Conservation (phyloP, 1,140 invertebrate species). For the Neodiprion pinetum region DNA sequence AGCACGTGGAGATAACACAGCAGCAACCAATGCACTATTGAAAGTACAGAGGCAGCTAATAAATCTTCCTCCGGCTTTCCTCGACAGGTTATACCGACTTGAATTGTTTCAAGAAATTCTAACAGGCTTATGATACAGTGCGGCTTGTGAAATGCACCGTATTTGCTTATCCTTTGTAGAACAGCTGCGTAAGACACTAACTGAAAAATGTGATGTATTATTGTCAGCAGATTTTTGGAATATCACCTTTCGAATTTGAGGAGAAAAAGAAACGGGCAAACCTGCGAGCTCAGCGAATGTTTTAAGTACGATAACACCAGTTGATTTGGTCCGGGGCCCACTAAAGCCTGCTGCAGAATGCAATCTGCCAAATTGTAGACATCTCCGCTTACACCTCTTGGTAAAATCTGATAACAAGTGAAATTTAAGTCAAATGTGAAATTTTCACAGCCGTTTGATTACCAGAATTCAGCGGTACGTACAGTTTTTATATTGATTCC, state of each 20-base stretch:
- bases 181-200: slow-evolving; percentile 90
- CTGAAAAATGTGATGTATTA: slow-evolving; percentile 51
- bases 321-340: slow-evolving; percentile 90
- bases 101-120: slow-evolving; percentile 84
- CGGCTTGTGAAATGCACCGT: slow-evolving; percentile 86
- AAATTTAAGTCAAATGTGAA: slow-evolving; percentile 14
- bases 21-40: slow-evolving; percentile 82
- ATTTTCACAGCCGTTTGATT: slow-evolving; percentile 5
- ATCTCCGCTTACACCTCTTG: slow-evolving; percentile 87
- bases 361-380: slow-evolving; percentile 92
- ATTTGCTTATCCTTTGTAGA: slow-evolving; percentile 86
- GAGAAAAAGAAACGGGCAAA: slow-evolving; percentile 35
- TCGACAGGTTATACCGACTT: slow-evolving; percentile 72
- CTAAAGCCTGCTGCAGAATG: slow-evolving; percentile 90
- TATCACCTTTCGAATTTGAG: slow-evolving; percentile 13
- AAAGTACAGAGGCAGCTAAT: slow-evolving; percentile 76
- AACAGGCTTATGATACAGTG: slow-evolving; percentile 87
- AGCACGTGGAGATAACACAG: slow-evolving; percentile 75
- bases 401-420: slow-evolving; percentile 67
- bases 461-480: slow-evolving; percentile 32
- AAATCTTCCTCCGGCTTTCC: slow-evolving; percentile 84
- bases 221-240: not conserved
- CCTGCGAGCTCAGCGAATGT: slow-evolving; percentile 87
- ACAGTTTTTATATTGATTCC: slow-evolving; percentile 93
- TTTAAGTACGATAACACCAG: slow-evolving; percentile 90